Evolutionary conservation across 2,113 vertebrate species (phyloP).

Genomic region (Galbula dea): DNA sequence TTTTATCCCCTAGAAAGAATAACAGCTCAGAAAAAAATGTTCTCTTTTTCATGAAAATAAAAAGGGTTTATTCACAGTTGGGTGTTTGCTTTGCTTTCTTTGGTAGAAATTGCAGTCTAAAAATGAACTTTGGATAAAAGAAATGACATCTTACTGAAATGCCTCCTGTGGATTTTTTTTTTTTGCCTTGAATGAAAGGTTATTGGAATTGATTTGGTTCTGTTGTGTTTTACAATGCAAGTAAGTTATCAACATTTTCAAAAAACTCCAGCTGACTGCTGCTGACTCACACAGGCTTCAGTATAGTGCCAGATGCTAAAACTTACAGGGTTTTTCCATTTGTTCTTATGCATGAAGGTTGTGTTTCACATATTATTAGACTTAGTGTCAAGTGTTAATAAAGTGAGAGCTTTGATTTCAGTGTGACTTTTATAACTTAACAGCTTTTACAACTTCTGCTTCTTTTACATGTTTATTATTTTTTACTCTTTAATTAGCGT

Average conservation of each 20-base stretch:
- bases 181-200: neutral
- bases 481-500: neutral
- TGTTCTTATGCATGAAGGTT: neutral
- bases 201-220: neutral
- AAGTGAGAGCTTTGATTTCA: neutral
- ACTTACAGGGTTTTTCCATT: neutral
- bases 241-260: neutral
- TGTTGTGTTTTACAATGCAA: neutral
- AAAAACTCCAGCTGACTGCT: neutral
- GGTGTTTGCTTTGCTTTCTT: slow-evolving; percentile 8
- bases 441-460: neutral
- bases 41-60: neutral
- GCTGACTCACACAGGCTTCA: neutral
- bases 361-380: neutral
- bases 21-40: neutral
- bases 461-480: neutral
- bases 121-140: neutral
- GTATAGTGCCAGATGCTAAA: neutral
- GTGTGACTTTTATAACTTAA: neutral
- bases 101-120: neutral
- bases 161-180: neutral
- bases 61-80: neutral
- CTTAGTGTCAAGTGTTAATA: neutral
- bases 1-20: neutral
- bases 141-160: neutral